Evolutionary conservation across 1,140 invertebrate genomes (phyloP), one percentile per base, ranked within the genome.

Genomic region (Propsilocerus akamusi): DNA sequence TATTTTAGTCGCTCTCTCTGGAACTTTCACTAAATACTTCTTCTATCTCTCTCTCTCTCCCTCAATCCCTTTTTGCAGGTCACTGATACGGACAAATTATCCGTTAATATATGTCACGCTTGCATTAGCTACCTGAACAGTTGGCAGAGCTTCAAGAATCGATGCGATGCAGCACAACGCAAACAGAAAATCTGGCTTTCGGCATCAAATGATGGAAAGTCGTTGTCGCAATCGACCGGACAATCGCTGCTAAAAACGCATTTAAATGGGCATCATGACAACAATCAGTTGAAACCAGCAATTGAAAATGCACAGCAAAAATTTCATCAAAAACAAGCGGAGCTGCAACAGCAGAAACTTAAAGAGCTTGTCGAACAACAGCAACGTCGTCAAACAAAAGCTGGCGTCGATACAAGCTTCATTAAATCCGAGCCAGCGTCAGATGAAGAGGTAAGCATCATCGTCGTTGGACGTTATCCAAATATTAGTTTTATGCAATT

Each of bases 91-190:
- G 63, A 65, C 57, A 57, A 57, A 2, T 47, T 65, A 17, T 65
- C 63, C 25, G 48, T 57, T 49, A 53, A 62, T 5, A 65, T 65
- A 24, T 65, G 63, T 47, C 63, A 65, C 50, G 59, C 62, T 46
- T 65, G 63, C 55, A 65, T 65, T 48, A 65, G 63, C 51, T 65
- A 64, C 53, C 52, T 65, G 30, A 65, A 65, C 53, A 64, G 61
- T 4, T 65, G 63, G 63, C 63, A 65, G 53, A 65, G 63, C 50
- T 65, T 65, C 49, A 65, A 65, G 51, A 65, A 65, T 55, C 63
- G 63, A 25, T 65, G 61, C 49, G 48, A 61, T 25, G 59, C 54
- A 28, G 59, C 63, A 14, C 63, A 65, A 47, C 49, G 46, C 2
- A 65, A 65, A 56, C 63, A 65, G 52, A 57, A 56, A 20, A 58